phyloP scores from a whole-genome alignment of 2,888 invertebrate species.

The Heliconius cydno region DNA sequence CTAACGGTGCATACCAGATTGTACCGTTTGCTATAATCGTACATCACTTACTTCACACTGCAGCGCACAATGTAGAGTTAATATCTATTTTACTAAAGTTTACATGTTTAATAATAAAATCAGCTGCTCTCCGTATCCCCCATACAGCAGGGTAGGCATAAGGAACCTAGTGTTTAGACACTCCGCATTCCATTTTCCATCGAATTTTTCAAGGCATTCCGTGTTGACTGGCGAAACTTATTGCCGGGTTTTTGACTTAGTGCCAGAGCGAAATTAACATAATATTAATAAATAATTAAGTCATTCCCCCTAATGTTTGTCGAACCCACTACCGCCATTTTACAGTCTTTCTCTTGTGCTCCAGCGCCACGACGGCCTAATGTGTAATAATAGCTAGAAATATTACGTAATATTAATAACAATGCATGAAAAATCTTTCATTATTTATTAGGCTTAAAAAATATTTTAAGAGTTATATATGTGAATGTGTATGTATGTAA shows the following conservation, averaged over 20 bases:
- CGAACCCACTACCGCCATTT: not conserved
- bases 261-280: not conserved
- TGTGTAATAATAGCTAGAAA: too few species aligned
- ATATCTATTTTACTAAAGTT: not conserved
- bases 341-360: not conserved
- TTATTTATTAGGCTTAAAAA: too few species aligned
- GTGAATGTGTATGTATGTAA: too few species aligned
- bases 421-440: too few species aligned
- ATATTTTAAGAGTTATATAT: too few species aligned
- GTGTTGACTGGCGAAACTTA: not conserved
- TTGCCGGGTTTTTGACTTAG: not conserved
- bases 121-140: too few species aligned
- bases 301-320: not conserved
- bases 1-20: conserved; percentile 70
- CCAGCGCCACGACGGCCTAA: too few species aligned
- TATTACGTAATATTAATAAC: too few species aligned
- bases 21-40: conserved; percentile 62
- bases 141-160: not conserved
- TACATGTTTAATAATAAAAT: too few species aligned
- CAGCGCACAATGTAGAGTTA: conserved; percentile 21
- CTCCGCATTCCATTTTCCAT: not conserved
- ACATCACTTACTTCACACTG: conserved; percentile 35
- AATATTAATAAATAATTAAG: not conserved
- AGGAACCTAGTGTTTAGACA: not conserved
- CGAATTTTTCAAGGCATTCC: not conserved